Evolutionary conservation across 2,888 invertebrate species (phyloP).

Genomic region (Artemia sp.): DNA sequence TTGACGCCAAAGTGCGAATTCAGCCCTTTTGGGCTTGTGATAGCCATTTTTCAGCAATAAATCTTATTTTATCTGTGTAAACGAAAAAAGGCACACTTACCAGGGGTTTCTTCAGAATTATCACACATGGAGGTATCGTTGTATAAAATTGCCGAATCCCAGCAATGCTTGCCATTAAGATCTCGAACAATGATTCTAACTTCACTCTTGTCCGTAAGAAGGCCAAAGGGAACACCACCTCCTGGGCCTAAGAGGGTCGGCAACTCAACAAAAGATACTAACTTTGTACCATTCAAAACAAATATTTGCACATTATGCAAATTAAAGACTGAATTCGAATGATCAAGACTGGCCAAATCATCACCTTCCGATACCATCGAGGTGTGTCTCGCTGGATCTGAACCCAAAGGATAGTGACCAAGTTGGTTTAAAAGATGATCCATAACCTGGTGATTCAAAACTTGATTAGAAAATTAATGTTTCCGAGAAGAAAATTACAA

Average conservation of each 20-base stretch:
- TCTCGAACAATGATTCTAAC: constrained; percentile 73
- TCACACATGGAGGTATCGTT: constrained; percentile 24
- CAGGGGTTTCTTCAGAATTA: too few relatives aligned
- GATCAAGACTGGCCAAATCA: constrained; percentile 50
- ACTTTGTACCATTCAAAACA: constrained; percentile 55
- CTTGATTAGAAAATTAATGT: constrained; percentile 12
- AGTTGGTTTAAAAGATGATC: constrained; percentile 77
- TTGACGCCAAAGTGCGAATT: too few relatives aligned
- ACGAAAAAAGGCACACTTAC: too few relatives aligned
- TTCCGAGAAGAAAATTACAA: background rate
- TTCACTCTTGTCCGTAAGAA: constrained; percentile 61
- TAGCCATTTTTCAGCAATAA: too few relatives aligned
- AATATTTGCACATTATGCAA: constrained; percentile 48
- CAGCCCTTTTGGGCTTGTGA: too few relatives aligned
- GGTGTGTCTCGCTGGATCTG: constrained; percentile 68
- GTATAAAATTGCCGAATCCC: constrained; percentile 85
- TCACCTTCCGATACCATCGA: constrained; percentile 82
- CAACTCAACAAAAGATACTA: constrained; percentile 75
- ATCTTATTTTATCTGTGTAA: too few relatives aligned
- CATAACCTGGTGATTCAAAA: constrained; percentile 40
- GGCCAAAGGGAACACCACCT: constrained; percentile 54
- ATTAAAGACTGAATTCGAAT: background rate
- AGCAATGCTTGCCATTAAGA: constrained; percentile 81
- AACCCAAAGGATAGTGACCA: constrained; percentile 84
- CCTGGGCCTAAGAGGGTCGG: constrained; percentile 64